phyloP scores from a whole-genome alignment of 2,113 vertebrate genomes.

The Taurulus bubalis region DNA sequence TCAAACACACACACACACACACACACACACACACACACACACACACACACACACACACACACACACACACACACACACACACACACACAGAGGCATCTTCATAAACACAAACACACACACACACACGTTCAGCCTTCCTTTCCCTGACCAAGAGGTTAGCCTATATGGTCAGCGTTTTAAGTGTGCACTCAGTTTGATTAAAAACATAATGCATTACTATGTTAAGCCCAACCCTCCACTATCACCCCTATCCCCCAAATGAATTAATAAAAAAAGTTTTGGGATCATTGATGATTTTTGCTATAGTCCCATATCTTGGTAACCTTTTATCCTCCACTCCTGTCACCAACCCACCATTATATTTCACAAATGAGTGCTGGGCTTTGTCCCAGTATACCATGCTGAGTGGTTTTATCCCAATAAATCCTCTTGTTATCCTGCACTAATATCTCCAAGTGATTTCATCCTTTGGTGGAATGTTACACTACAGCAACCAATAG shows the following conservation, averaged over 20 bases:
- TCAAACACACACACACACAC: conserved; percentile 6
- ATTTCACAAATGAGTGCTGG: conserved; percentile 61
- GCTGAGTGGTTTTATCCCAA: conserved; percentile 71
- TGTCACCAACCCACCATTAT: conserved; percentile 30
- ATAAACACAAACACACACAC: conserved; percentile 2
- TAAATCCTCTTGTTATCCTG: conserved; percentile 76
- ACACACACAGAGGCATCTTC: background rate
- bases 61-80: conserved; percentile 13
- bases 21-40: conserved; percentile 15
- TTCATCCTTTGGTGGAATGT: conserved; percentile 58
- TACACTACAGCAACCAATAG: conserved; percentile 27
- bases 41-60: conserved; percentile 33
- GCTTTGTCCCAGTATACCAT: conserved; percentile 63
- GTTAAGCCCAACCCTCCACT: conserved; percentile 45
- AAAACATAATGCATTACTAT: conserved; percentile 71
- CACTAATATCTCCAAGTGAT: conserved; percentile 71
- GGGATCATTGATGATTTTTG: conserved; percentile 60
- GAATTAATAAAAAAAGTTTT: conserved; percentile 66
- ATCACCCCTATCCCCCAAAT: conserved; percentile 26
- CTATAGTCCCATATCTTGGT: conserved; percentile 48
- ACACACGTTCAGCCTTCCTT: conserved; percentile 46
- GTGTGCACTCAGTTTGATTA: conserved; percentile 78
- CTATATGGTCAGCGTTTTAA: conserved; percentile 73
- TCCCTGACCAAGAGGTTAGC: conserved; percentile 53
- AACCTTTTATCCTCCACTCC: conserved; percentile 22